phyloP scores from a whole-genome alignment of 1,140 invertebrate genomes.

The Ladona fulva region DNA sequence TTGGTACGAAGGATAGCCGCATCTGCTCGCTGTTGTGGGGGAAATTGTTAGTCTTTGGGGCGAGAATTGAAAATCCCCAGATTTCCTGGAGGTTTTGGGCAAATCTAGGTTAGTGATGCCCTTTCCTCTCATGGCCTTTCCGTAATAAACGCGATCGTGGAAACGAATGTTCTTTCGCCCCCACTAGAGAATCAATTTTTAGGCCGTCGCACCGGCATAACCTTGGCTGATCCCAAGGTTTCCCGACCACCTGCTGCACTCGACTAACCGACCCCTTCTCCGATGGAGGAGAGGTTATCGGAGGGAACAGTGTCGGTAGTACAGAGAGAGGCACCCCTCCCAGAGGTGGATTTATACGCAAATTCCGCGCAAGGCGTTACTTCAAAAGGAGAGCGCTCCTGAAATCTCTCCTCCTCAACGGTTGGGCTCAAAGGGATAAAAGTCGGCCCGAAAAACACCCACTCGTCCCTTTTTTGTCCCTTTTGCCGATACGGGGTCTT shows the following conservation, averaged over 20 bases:
- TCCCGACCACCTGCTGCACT: constrained; percentile 5
- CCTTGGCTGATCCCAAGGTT: not conserved
- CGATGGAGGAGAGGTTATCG: not conserved
- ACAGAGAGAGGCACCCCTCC: no score
- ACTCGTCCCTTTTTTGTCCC: no score
- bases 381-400: not conserved
- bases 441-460: not conserved
- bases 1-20: no score
- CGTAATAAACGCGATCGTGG: not conserved
- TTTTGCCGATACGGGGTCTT: no score
- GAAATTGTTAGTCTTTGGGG: no score
- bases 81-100: no score
- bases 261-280: constrained; percentile 6
- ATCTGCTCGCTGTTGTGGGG: no score
- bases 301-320: not conserved
- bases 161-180: not conserved
- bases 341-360: not conserved
- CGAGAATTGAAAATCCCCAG: no score
- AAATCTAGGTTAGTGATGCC: no score
- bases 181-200: not conserved
- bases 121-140: no score
- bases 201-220: not conserved
- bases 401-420: not conserved
- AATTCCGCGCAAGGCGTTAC: not conserved
- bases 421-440: not conserved